Base-by-base conservation (phyloP, 1,140 invertebrate species). In the Thereuonema tuberculata region DNA sequence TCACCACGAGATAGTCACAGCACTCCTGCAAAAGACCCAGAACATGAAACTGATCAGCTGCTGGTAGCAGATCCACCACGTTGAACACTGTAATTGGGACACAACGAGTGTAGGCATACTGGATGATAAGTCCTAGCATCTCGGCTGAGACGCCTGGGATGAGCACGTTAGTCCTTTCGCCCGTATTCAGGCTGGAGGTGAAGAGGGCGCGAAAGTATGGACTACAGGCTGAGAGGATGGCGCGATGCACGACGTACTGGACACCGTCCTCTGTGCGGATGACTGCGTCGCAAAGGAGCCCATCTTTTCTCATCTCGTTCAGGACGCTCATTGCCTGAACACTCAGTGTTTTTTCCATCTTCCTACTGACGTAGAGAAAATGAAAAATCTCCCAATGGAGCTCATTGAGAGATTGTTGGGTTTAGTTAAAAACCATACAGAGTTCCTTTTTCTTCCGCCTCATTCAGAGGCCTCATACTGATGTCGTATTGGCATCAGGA, bases 201-300 rank as follows among this genome's bases (percentile, higher is more conserved):
- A 93, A 93, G n/a, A 92, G 74, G 54, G 86, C 82, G 67, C 83
- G 76, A 72, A 93, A 93, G 72, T 91, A 93, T 15, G 82, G 80
- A 67, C 88, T 91, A 74, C 86, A 89, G 43, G 86, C 83, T 24
- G 86, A 87, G 63, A 94, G 77, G 63, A 93, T 85, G n/a, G 85
- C 83, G 53, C 88, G 78, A 71, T 93, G 89, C 31, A 92, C 84
- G 2, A 82, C 81, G 66, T 90, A 89, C 12, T 79, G 72, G 29
- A 78, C 77, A 26, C 84, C 84, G 70, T 89, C 86, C 63, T 87
- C 82, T 14, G 89, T 80, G 58, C 82, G 76, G 50, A 94, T 78
- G 12, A 84, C 79, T 0, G 87, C 88, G 72, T 94, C 90, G 70
- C 87, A 91, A 12, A 92, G 79, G 59, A 87, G 76, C 68, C 84